Evolutionary conservation across 2,888 invertebrate species (phyloP).

Genomic region (Drosophila paranaensis): DNA sequence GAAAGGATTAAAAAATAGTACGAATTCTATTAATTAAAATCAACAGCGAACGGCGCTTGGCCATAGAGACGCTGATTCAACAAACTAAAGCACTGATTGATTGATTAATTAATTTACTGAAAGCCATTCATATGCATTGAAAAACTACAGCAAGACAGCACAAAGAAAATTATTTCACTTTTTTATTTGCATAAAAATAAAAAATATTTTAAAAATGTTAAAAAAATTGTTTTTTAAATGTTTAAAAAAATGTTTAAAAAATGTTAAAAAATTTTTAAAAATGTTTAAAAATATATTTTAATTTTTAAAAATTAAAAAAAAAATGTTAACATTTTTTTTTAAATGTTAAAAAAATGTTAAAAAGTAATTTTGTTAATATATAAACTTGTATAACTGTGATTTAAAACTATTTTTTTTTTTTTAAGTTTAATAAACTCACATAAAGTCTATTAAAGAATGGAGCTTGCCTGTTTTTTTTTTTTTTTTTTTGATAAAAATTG

Average conservation of each 20-base stretch:
- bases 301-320: too few species aligned
- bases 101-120: conserved; percentile 2
- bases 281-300: background rate
- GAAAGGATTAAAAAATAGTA: conserved; percentile 1
- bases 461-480: too few species aligned
- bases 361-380: too few species aligned
- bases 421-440: background rate
- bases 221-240: background rate
- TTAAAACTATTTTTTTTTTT: too few species aligned
- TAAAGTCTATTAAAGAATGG: too few species aligned
- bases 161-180: background rate
- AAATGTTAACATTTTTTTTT: too few species aligned
- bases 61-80: background rate
- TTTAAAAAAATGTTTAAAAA: too few species aligned
- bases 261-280: background rate
- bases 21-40: conserved; percentile 9
- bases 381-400: too few species aligned
- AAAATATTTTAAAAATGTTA: background rate
- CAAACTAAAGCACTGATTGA: background rate
- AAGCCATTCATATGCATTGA: background rate
- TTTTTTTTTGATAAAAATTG: too few species aligned
- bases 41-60: background rate
- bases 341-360: too few species aligned
- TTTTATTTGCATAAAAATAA: background rate
- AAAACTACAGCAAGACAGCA: background rate